Percentiles rank a stretch among this genome's conserved stretches.
Conservation (phyloP, 2,888 invertebrate species). For the Mesorhabditis belari region DNA sequence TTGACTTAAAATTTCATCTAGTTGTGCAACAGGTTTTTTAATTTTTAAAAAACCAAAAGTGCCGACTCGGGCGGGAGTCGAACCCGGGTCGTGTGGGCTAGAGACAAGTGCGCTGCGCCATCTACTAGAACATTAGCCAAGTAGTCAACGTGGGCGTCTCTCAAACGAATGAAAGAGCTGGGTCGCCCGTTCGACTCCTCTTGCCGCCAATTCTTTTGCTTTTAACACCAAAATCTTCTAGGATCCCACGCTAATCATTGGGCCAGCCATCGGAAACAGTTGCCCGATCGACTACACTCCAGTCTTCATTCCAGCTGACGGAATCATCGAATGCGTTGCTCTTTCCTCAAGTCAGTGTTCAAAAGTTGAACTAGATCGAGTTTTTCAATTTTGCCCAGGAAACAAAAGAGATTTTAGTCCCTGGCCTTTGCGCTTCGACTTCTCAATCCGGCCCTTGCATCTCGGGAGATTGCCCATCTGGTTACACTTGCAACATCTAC, state of each 20-base stretch:
- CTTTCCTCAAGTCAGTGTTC: conserved; percentile 25
- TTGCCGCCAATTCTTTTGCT: too few species aligned
- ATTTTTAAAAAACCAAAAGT: too few species aligned
- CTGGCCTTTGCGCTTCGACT: conserved; percentile 25
- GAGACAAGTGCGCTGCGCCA: too few species aligned
- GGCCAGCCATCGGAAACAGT: conserved; percentile 33
- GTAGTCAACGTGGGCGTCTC: too few species aligned
- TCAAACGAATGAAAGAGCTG: too few species aligned
- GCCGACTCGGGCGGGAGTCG: too few species aligned
- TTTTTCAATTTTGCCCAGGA: not conserved
- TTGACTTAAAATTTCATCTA: too few species aligned
- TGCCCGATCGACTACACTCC: conserved; percentile 32
- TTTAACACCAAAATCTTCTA: not conserved
- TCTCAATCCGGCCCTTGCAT: conserved; percentile 33
- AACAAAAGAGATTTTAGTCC: conserved; percentile 15
- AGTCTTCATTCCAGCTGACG: conserved; percentile 15
- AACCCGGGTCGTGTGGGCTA: too few species aligned
- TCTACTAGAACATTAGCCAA: too few species aligned
- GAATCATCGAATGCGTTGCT: conserved; percentile 24
- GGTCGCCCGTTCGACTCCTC: too few species aligned
- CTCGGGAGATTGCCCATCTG: conserved; percentile 30
- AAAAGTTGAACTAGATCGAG: not conserved
- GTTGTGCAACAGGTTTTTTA: too few species aligned
- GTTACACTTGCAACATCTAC: conserved; percentile 26
- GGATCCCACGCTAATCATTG: conserved; percentile 8